Conservation (phyloP, 2,888 invertebrate genomes). For the Stenoptilia bipunctidactyla region DNA sequence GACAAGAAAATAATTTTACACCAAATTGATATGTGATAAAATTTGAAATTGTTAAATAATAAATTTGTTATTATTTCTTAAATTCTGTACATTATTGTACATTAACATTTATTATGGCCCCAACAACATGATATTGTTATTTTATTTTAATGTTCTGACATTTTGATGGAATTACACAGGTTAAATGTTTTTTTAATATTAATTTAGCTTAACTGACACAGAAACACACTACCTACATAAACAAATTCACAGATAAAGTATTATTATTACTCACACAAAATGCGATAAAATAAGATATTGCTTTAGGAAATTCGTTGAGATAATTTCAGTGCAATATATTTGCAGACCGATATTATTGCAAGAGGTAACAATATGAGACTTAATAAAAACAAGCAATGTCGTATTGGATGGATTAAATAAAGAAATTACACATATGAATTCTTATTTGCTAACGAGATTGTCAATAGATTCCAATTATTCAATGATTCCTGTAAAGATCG, state of each 20-base stretch:
- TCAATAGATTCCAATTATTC: too few species aligned
- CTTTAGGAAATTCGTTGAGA: conserved; percentile 55
- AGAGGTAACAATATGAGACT: conserved; percentile 20
- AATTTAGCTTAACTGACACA: too few species aligned
- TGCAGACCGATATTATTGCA: conserved; percentile 9
- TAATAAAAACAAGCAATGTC: conserved; percentile 49
- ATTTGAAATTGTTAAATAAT: conserved; percentile 29
- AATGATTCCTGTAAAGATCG: too few species aligned
- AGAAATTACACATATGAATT: conserved; percentile 20
- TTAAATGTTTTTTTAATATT: conserved; percentile 11
- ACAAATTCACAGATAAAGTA: too few species aligned
- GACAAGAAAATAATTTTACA: conserved; percentile 51
- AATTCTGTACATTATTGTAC: neutral
- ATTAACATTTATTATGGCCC: conserved; percentile 21
- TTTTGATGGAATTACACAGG: too few species aligned
- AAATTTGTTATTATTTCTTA: conserved; percentile 1
- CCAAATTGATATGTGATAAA: conserved; percentile 57
- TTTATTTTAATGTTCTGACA: conserved; percentile 17
- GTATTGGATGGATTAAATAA: conserved; percentile 44
- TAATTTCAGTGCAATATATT: conserved; percentile 14
- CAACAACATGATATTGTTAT: conserved; percentile 40
- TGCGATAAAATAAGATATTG: conserved; percentile 29
- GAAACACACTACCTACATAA: too few species aligned
- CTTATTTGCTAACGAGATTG: neutral
- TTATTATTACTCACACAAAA: too few species aligned